Percentiles rank a stretch among this genome's conserved stretches.
Evolutionary conservation across 2,888 invertebrate genomes (phyloP).

Genomic region (Nebria brevicollis): DNA sequence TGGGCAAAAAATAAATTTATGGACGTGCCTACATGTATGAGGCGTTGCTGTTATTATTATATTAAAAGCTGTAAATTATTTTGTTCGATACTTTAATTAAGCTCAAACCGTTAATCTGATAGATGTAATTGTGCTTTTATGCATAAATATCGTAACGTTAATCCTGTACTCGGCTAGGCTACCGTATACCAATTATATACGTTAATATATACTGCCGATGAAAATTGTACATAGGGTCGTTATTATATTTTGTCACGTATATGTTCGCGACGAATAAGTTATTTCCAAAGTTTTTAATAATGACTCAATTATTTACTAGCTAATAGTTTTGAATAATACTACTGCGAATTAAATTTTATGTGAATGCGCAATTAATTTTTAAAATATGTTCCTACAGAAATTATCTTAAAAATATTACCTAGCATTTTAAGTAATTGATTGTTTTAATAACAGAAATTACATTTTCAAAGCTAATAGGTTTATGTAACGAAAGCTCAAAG

Average conservation of each 20-base stretch:
- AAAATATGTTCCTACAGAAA: neutral
- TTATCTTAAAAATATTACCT: neutral
- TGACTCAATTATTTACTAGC: neutral
- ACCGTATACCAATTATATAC: conserved; percentile 1
- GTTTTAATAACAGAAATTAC: neutral
- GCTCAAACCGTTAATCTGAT: conserved; percentile 42
- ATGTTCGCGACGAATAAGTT: neutral
- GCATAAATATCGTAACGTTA: conserved; percentile 18
- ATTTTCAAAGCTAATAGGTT: neutral
- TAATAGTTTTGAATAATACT: neutral
- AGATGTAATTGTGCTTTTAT: conserved; percentile 46
- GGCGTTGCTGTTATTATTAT: conserved; percentile 29
- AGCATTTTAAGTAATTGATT: neutral
- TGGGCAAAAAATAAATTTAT: neutral
- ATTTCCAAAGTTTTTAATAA: neutral
- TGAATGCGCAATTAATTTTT: neutral
- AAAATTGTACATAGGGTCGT: neutral
- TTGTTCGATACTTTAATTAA: conserved; percentile 44
- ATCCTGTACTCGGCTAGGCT: neutral
- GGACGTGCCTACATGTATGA: neutral
- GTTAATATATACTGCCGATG: neutral
- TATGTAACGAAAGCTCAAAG: neutral
- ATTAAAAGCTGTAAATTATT: conserved; percentile 46
- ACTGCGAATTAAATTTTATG: neutral
- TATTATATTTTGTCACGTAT: neutral